Evolutionary conservation across 1,140 invertebrate species (phyloP), one percentile per base, ranked within the genome.

Genomic region (Temnothorax nylanderi): DNA sequence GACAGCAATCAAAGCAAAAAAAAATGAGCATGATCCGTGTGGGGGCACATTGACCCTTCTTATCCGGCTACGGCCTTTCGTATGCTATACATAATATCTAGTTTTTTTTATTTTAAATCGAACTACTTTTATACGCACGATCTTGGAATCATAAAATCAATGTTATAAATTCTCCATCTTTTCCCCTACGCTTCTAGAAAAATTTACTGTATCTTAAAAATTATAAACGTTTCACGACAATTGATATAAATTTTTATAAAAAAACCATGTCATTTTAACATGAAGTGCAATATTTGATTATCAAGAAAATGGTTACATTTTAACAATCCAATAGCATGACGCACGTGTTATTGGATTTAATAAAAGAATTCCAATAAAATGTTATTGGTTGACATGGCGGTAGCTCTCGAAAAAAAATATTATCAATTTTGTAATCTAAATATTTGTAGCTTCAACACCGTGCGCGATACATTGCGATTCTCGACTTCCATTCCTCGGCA

Each of bases 371-470:
- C 4, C 32, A 54, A 37, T 74, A 74, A 37, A 56, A 37, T 10
- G 8, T 74, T 74, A 72, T 54, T 41, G 13, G 32, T 26, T 26
- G 34, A 26, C 72, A 18, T 11, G 37, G 18, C 11, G n/a, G 13
- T 16, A 21, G 11, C 6, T 47, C 34, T 18, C 16, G 1, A 18
- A 26, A 8, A 18, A 8, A 69, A 56, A 81, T 67, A 51, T 5
- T 47, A 49, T 81, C 64, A 71, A 80, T 21, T 56, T 81, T 34
- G 21, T 18, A 13, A 81, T 44, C 21, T n/a, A 41, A 26, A 32
- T 71, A 49, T 18, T 71, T 21, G 8, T 11, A 72, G 11, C 37
- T 44, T 58, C 65, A 18, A 71, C 21, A 10, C 0, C 32, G 49
- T 21, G 49, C 32, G 49, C 37, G 49, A 34, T 72, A 56, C 41